These are phyloP conservation scores for Nanger granti DNA, from an alignment of 2,113 vertebrate genomes.

Conservation along the genomic window DNA sequence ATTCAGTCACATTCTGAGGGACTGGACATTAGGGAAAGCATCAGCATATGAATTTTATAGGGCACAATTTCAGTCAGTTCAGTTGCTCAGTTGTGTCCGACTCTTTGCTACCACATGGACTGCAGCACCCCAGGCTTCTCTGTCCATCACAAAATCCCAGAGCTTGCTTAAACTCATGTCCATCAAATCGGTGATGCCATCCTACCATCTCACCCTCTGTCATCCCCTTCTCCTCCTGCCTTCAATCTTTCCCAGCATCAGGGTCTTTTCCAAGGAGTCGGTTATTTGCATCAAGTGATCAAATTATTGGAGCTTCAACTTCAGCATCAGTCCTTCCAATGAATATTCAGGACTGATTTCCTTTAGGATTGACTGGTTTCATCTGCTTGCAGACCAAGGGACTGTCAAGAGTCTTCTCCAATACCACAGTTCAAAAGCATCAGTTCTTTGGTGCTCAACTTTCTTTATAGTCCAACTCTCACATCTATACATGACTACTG, in stretches of 20 bases:
- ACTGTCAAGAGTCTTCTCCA: not conserved
- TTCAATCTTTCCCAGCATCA: not conserved
- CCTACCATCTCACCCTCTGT: not conserved
- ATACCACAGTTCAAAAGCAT: not conserved
- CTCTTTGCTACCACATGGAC: not conserved
- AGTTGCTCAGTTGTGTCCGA: not conserved
- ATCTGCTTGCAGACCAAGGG: not conserved
- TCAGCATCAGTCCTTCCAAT: not conserved
- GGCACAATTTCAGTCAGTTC: not conserved
- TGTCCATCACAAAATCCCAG: not conserved
- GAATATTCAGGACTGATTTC: not conserved
- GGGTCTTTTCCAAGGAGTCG: not conserved
- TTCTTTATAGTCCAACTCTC: not conserved
- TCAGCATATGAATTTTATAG: not conserved
- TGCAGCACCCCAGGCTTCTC: not conserved
- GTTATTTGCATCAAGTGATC: not conserved
- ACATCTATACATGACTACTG: not conserved
- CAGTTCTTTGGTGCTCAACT: not conserved
- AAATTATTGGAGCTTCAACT: not conserved
- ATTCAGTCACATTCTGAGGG: not conserved
- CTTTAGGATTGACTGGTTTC: not conserved
- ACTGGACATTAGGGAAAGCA: not conserved
- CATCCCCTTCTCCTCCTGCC: not conserved
- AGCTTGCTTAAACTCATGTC: not conserved
- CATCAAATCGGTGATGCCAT: accelerated